Conservation (phyloP, 2,888 invertebrate species). For the Eupithecia vulgata region DNA sequence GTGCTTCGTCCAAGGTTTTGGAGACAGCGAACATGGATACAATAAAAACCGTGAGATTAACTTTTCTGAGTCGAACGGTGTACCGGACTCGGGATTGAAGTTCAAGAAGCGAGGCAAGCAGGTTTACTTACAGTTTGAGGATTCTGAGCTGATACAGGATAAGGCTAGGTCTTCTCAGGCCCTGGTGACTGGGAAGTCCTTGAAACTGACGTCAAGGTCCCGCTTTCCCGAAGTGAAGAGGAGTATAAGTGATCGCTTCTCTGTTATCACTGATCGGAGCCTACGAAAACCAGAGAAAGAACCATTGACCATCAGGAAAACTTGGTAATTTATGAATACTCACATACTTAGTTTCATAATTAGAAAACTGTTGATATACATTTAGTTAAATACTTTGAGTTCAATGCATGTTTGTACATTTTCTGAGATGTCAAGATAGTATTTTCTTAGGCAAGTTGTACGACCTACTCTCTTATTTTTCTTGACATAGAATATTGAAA, state of each 20-base stretch:
- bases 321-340: constrained; percentile 68
- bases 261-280: constrained; percentile 69
- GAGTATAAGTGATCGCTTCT: constrained; percentile 78
- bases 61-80: constrained; percentile 50
- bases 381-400: not conserved
- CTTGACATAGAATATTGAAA: not conserved
- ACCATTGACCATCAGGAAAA: constrained; percentile 77
- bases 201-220: constrained; percentile 66
- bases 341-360: not conserved
- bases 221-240: constrained; percentile 73
- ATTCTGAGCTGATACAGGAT: constrained; percentile 52
- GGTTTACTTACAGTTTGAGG: constrained; percentile 56
- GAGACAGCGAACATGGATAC: constrained; percentile 70
- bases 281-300: constrained; percentile 66
- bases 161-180: constrained; percentile 53
- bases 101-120: constrained; percentile 59
- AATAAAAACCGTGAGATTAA: constrained; percentile 65
- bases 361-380: not conserved
- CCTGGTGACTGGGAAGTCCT: constrained; percentile 64
- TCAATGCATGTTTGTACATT: not conserved
- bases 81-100: constrained; percentile 63
- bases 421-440: not conserved
- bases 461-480: not conserved
- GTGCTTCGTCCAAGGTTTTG: constrained; percentile 88
- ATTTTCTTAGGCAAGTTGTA: not conserved